Percentiles rank a stretch among this genome's conserved stretches.
Conservation (phyloP, 1,140 invertebrate genomes). For the Plodia interpunctella region DNA sequence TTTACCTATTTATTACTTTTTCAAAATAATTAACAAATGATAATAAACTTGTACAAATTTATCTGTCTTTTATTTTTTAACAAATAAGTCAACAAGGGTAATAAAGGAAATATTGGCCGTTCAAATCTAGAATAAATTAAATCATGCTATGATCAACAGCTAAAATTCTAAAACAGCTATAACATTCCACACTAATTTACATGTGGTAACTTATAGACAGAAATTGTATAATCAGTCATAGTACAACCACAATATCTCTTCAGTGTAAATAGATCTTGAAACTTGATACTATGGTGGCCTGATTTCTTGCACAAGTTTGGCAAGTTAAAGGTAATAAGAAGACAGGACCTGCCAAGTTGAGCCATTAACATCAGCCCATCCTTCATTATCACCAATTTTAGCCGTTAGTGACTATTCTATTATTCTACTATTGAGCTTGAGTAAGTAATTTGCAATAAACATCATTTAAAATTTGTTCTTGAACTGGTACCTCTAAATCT, state of each 20-base stretch:
- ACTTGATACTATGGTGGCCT: no score
- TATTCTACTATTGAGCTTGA: constrained; percentile 17
- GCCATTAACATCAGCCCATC: no score
- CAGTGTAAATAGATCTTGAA: no score
- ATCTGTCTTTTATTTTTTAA: constrained; percentile 36
- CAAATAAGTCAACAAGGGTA: constrained; percentile 10
- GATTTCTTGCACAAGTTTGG: no score
- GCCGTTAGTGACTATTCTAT: neutral
- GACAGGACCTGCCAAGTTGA: no score
- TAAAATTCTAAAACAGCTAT: no score
- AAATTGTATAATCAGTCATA: no score
- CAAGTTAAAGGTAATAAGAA: no score
- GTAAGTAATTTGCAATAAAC: constrained; percentile 55
- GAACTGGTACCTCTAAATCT: constrained; percentile 40
- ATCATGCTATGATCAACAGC: no score
- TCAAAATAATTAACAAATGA: constrained; percentile 64
- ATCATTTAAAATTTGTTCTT: constrained; percentile 55
- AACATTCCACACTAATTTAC: no score
- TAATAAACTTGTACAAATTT: constrained; percentile 72
- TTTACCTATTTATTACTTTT: constrained; percentile 61
- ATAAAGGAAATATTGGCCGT: constrained; percentile 16
- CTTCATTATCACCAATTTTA: neutral
- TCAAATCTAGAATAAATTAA: neutral
- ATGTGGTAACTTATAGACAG: no score
- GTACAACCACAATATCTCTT: no score